Evolutionary conservation across 2,113 vertebrate genomes (phyloP).

Genomic region (Pluvianellus socialis): DNA sequence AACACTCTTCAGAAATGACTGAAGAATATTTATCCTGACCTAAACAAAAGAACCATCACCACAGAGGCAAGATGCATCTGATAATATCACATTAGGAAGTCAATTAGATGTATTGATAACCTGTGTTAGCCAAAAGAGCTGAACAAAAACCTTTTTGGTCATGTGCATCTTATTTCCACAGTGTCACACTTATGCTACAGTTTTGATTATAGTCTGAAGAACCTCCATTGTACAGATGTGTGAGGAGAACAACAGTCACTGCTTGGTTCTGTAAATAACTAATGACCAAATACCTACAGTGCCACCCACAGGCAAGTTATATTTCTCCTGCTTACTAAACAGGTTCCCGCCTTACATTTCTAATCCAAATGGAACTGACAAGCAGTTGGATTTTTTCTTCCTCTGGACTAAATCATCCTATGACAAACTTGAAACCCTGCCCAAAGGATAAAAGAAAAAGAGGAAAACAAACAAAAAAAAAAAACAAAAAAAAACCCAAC

Average conservation of each 20-base stretch:
- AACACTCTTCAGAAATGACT: neutral
- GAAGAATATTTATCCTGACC: neutral
- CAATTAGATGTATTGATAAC: neutral
- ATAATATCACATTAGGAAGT: neutral
- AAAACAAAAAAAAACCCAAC: no score
- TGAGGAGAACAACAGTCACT: neutral
- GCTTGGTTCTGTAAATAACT: neutral
- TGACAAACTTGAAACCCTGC: neutral
- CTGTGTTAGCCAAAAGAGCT: neutral
- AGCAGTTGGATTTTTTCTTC: neutral
- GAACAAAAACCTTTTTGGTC: neutral
- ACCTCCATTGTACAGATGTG: neutral
- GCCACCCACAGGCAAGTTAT: constrained; percentile 4
- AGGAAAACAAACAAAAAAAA: neutral
- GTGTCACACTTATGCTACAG: neutral
- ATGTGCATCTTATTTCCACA: neutral
- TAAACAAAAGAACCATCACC: neutral
- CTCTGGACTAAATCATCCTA: neutral
- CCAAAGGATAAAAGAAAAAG: neutral
- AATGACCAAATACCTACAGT: constrained; percentile 18
- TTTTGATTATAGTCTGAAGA: neutral
- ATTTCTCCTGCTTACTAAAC: neutral
- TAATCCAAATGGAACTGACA: neutral
- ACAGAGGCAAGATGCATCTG: neutral
- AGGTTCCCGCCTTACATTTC: neutral